Conservation (phyloP, 2,113 vertebrate genomes). For the Cyprinodon brontotheroides region DNA sequence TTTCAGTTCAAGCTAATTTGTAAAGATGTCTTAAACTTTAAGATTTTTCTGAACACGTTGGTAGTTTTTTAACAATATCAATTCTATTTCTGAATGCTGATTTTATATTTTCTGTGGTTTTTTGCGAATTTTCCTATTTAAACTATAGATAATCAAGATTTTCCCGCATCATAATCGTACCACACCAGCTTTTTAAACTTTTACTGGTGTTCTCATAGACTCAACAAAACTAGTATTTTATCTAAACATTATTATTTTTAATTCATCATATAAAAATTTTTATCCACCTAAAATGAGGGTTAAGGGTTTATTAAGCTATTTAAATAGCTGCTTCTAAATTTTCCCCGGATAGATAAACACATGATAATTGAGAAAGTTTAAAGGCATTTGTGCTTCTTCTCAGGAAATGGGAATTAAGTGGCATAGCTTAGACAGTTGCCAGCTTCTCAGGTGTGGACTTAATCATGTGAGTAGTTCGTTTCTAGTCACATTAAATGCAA, state of each 20-base stretch:
- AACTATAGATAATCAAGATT: not conserved
- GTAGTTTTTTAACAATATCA: not conserved
- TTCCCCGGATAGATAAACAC: not conserved
- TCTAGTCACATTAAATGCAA: not conserved
- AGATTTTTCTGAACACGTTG: not conserved
- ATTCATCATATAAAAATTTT: not conserved
- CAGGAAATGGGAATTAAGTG: conserved; percentile 40
- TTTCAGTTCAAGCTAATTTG: not conserved
- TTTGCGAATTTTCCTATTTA: not conserved
- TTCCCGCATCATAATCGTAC: no score
- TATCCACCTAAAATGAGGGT: no score
- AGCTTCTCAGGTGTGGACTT: conserved; percentile 12
- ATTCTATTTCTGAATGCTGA: not conserved
- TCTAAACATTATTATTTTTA: no score
- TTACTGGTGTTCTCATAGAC: not conserved
- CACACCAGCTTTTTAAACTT: not conserved
- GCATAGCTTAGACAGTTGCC: no score
- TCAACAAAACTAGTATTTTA: no score
- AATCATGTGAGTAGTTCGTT: conserved; percentile 40
- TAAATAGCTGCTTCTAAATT: no score
- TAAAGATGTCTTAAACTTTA: no score
- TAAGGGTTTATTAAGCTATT: no score
- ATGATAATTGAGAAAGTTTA: conserved; percentile 5
- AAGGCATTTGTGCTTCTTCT: conserved; percentile 7
- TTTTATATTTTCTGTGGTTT: no score